phyloP scores from a whole-genome alignment of 1,140 invertebrate genomes.

The Berghia stephanieae region DNA sequence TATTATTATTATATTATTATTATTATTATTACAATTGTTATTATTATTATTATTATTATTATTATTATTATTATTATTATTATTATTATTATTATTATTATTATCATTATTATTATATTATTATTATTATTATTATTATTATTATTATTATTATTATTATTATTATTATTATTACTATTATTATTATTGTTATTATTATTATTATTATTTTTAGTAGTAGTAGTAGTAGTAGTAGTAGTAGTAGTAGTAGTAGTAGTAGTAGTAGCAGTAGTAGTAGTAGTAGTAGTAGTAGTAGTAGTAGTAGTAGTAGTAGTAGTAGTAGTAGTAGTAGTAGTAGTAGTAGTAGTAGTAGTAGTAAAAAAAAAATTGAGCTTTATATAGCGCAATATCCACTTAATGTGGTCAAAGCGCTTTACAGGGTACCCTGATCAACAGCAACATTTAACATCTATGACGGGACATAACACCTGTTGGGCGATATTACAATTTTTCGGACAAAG shows the following conservation, averaged over 20 bases:
- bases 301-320: constrained; percentile 24
- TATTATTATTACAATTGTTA: too few relatives aligned
- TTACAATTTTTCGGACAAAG: too few relatives aligned
- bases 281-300: constrained; percentile 20
- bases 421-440: too few relatives aligned
- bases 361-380: too few relatives aligned
- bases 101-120: not conserved
- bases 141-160: not conserved
- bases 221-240: constrained; percentile 28
- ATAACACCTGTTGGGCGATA: too few relatives aligned
- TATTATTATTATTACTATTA: constrained; percentile 22
- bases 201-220: constrained; percentile 28
- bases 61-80: not conserved
- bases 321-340: constrained; percentile 24
- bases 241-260: constrained; percentile 24
- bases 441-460: too few relatives aligned
- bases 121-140: not conserved
- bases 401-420: too few relatives aligned
- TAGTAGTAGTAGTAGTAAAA: constrained; percentile 24
- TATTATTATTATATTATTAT: too few relatives aligned
- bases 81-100: not conserved
- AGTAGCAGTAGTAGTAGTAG: constrained; percentile 21
- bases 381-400: too few relatives aligned
- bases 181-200: constrained; percentile 24
- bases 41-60: too few relatives aligned